phyloP scores from a whole-genome alignment of 2,888 invertebrate species.

The Cloeon dipterum region DNA sequence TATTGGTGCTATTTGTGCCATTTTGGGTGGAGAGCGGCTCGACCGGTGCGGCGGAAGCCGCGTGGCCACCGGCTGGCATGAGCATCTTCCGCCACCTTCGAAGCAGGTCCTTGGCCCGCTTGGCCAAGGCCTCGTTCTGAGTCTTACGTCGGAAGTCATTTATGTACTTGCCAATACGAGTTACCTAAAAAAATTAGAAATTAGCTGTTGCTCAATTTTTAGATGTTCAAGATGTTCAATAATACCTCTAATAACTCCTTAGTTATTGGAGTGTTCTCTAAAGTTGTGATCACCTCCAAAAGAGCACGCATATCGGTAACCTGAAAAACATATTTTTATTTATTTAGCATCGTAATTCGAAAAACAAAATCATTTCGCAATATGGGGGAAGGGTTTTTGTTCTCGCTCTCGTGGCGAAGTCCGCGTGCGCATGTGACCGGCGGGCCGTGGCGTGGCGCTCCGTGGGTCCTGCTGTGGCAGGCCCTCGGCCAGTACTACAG shows the following conservation, averaged over 20 bases:
- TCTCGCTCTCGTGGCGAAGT: too few species aligned
- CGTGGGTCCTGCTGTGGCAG: too few species aligned
- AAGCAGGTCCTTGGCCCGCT: slow-evolving; percentile 74
- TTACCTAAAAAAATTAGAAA: neutral
- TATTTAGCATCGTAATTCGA: too few species aligned
- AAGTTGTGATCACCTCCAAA: slow-evolving; percentile 73
- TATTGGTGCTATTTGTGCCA: neutral
- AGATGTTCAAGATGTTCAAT: neutral
- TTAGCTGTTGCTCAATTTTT: neutral
- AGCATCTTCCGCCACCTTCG: slow-evolving; percentile 83
- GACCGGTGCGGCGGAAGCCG: slow-evolving; percentile 9
- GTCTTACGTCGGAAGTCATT: slow-evolving; percentile 79
- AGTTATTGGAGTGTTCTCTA: slow-evolving; percentile 80
- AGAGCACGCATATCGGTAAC: slow-evolving; percentile 88
- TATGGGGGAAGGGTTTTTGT: too few species aligned
- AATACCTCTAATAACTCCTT: slow-evolving; percentile 74
- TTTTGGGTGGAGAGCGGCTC: neutral
- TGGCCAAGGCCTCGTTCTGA: slow-evolving; percentile 58
- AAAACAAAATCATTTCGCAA: too few species aligned
- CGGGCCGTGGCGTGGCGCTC: too few species aligned
- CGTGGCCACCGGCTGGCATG: slow-evolving; percentile 26
- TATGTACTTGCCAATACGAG: slow-evolving; percentile 80
- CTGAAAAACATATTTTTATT: slow-evolving; percentile 25
- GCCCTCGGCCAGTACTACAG: too few species aligned
- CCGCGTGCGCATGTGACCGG: too few species aligned